Base-by-base conservation (phyloP, 2,797 vertebrate genomes). In the Limosa lapponica region DNA sequence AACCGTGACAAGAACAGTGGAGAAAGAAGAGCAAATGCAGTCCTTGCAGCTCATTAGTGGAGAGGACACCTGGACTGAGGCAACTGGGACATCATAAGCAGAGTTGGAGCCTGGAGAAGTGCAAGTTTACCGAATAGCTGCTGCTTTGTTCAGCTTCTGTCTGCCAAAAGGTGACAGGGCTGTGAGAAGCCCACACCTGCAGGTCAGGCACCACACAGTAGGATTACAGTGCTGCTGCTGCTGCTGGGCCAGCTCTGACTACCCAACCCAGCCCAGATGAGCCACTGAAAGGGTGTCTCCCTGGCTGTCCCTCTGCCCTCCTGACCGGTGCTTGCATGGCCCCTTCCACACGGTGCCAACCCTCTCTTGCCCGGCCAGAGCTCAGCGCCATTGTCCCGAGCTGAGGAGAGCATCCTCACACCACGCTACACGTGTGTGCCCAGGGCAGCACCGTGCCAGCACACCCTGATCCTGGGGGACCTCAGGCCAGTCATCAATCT, bases 311-410 rank as follows among this genome's bases (percentile, higher is more conserved):
- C 18, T 23, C 22, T 5, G 10, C 52, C 44, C 43, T 59, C 58
- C 52, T 43, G 41, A 27, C 22, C 1, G 0, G 3, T 12, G 30
- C 48, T 51, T 86, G 52, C 83, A 59, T 6, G 20, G 16, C 27
- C 7, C 4, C 17, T 30, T 57, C 77, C 73, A 28, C 64, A 17
- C 36, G 12, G 27, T 12, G 57, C 25, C 3, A 6, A 4, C 32
- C 24, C 18, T 18, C 24, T 23, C 74, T 34, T 69, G 57, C 57
- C 61, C 5, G 4, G 27, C 13, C 48, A 43, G 52, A 55, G n/a
- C 2, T 51, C 49, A 72, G 52, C 2, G 0, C 2, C n/a, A 5
- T 8, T 3, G 1, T 39, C 48, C 25, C 2, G 0, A 67, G n/a
- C 23, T 28, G 5, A 32, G 0, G 22, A 18, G 27, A 57, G 49